A percentile compares a stretch with the other conserved stretches of the same genome.
phyloP scores from a whole-genome alignment of 1,140 invertebrate species.

The Hyles vespertilio region DNA sequence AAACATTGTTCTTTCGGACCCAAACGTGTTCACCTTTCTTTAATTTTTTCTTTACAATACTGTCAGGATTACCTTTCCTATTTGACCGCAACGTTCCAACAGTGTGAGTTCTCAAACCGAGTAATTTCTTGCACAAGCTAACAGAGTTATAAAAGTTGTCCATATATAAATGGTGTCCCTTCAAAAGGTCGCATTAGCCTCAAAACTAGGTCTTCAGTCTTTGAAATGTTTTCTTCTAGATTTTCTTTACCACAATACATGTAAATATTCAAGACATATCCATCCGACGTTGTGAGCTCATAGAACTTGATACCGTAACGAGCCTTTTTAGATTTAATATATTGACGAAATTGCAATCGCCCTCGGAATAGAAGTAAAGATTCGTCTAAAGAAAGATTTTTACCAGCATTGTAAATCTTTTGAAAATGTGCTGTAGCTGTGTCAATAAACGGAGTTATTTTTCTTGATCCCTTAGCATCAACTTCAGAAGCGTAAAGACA shows the following conservation, averaged over 20 bases:
- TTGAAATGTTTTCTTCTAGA: background rate
- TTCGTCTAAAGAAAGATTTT: conserved; percentile 55
- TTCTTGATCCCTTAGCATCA: too few species aligned
- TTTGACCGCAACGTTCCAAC: conserved; percentile 7
- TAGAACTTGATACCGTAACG: conserved; percentile 57
- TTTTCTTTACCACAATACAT: conserved; percentile 35
- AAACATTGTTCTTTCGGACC: conserved; percentile 26
- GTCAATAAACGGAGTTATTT: conserved; percentile 23
- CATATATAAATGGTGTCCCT: conserved; percentile 12
- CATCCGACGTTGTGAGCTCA: conserved; percentile 35
- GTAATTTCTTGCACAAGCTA: conserved; percentile 6
- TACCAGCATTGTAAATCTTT: conserved; percentile 31
- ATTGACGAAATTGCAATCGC: conserved; percentile 46
- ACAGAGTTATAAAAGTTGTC: conserved; percentile 13
- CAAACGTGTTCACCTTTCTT: conserved; percentile 31
- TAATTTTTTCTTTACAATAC: too few species aligned
- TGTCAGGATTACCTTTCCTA: conserved; percentile 16
- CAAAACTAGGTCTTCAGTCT: conserved; percentile 4
- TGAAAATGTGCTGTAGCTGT: conserved; percentile 21
- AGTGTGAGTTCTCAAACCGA: conserved; percentile 10
- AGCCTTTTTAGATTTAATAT: conserved; percentile 45
- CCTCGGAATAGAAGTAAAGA: conserved; percentile 50
- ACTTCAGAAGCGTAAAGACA: conserved; percentile 32
- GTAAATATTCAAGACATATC: too few species aligned
- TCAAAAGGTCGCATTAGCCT: too few species aligned